Evolutionary conservation across 2,113 vertebrate genomes (phyloP).

Genomic region (Rhinoderma darwinii): DNA sequence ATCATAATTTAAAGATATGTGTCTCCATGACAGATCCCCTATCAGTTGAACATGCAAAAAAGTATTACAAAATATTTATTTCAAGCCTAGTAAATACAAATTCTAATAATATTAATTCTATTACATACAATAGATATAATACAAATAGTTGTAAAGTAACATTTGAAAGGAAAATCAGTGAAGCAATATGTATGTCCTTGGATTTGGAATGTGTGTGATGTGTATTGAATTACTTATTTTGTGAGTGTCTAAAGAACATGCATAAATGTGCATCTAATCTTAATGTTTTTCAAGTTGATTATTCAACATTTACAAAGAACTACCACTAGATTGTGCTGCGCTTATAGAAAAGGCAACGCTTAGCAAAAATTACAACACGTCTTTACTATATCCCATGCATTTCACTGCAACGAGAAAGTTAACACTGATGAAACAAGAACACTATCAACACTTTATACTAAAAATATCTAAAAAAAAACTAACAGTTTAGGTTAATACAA

Average conservation of each 20-base stretch:
- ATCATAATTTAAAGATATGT: too few species aligned
- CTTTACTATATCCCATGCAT: background rate
- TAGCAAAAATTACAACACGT: constrained; percentile 31
- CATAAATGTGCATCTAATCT: constrained; percentile 1
- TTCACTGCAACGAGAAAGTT: background rate
- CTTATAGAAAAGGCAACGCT: constrained; percentile 6
- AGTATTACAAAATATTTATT: too few species aligned
- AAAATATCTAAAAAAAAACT: background rate
- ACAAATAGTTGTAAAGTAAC: background rate
- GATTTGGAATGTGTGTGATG: background rate
- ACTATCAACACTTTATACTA: background rate
- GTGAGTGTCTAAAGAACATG: background rate
- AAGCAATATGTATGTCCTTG: background rate
- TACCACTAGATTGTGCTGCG: constrained; percentile 36
- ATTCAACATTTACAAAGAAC: constrained; percentile 17
- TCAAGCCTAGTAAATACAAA: too few species aligned
- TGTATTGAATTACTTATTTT: background rate
- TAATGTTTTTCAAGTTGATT: background rate
- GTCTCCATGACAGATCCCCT: too few species aligned
- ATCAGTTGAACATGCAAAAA: too few species aligned
- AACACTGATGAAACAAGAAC: background rate
- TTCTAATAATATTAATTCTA: too few species aligned
- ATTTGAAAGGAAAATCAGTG: background rate
- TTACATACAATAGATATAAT: background rate
- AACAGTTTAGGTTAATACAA: background rate